Evolutionary conservation across 2,888 invertebrate species (phyloP).

Genomic region (Athetis lepigone): DNA sequence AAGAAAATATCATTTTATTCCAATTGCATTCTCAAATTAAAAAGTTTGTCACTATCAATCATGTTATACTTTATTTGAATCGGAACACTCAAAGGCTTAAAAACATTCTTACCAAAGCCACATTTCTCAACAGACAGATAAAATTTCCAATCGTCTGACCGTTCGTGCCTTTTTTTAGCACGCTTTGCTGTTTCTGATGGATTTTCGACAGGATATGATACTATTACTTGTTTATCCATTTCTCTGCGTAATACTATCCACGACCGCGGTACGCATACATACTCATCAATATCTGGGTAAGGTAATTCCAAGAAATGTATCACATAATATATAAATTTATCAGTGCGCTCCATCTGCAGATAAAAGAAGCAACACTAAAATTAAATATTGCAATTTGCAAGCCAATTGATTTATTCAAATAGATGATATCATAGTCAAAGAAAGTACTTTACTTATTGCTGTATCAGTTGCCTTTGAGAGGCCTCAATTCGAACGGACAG

Average conservation of each 20-base stretch:
- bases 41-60: neutral
- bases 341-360: neutral
- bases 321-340: conserved; percentile 5
- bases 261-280: conserved; percentile 12
- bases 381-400: no score
- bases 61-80: neutral
- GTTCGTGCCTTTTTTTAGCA: conserved; percentile 9
- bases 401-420: no score
- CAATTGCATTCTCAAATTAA: neutral
- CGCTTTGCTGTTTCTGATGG: conserved; percentile 9
- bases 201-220: conserved; percentile 21
- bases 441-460: no score
- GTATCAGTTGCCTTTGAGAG: no score
- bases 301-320: conserved; percentile 8
- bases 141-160: neutral
- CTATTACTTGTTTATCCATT: neutral
- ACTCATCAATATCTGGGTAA: conserved; percentile 1
- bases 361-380: neutral
- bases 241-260: conserved; percentile 8
- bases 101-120: neutral
- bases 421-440: no score
- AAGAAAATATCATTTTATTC: neutral
- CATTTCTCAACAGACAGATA: neutral
- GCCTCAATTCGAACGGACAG: no score
- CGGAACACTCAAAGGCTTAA: neutral